Conservation (phyloP, 2,113 vertebrate genomes). For the Clupea harengus region DNA sequence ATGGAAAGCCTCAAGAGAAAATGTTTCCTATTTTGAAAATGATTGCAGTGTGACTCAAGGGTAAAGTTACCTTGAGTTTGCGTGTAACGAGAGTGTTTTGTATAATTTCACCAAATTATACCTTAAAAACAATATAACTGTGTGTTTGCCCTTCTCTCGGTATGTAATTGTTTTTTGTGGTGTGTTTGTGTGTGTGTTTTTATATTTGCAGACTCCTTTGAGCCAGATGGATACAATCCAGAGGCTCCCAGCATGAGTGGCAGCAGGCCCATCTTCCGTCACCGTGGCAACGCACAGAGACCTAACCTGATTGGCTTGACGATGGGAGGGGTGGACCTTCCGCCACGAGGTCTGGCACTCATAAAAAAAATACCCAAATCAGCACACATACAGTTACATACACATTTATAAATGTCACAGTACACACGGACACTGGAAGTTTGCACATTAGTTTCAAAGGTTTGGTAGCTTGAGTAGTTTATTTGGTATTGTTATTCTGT, state of each 20-base stretch:
- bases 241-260: constrained; percentile 96
- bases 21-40: neutral
- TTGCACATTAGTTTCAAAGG: too few species aligned
- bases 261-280: constrained; percentile 90
- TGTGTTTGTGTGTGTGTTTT: constrained; percentile 45
- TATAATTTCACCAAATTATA: neutral
- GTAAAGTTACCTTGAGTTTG: neutral
- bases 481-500: neutral
- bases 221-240: constrained; percentile 94
- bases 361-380: too few species aligned
- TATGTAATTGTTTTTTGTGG: neutral
- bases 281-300: constrained; percentile 90
- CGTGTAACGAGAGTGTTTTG: neutral
- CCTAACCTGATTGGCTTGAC: constrained; percentile 96
- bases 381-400: too few species aligned
- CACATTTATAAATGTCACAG: too few species aligned
- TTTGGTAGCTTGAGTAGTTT: too few species aligned
- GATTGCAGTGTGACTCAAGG: neutral
- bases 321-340: constrained; percentile 89
- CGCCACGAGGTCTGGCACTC: constrained; percentile 80
- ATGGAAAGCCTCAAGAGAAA: too few species aligned
- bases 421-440: too few species aligned
- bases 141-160: neutral
- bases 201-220: constrained; percentile 83
- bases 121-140: neutral